A percentile compares a stretch with the other conserved stretches of the same genome.
Conservation (phyloP, 2,113 vertebrate species). For the Scomber japonicus region DNA sequence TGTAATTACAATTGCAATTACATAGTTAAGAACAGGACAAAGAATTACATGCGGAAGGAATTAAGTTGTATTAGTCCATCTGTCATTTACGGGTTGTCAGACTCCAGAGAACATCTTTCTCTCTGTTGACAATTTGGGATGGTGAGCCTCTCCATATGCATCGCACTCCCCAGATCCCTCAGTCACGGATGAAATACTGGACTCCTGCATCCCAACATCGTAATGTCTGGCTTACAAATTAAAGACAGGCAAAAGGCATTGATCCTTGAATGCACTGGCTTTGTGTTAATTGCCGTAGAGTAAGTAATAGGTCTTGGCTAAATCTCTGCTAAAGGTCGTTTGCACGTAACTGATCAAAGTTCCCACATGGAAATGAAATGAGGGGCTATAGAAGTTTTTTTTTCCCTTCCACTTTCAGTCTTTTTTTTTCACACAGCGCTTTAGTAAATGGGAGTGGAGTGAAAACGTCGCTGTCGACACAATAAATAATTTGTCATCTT, state of each 20-base stretch:
- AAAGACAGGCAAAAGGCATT: slow-evolving; percentile 66
- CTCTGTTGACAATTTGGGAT: slow-evolving; percentile 60
- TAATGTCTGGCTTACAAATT: slow-evolving; percentile 55
- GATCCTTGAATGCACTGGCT: slow-evolving; percentile 57
- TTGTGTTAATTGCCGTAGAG: slow-evolving; percentile 59
- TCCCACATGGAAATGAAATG: slow-evolving; percentile 16
- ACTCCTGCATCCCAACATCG: slow-evolving; percentile 44
- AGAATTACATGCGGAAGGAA: slow-evolving; percentile 67
- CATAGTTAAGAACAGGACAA: slow-evolving; percentile 54
- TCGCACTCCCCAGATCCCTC: slow-evolving; percentile 47
- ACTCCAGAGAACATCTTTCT: slow-evolving; percentile 60
- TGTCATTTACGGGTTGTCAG: slow-evolving; percentile 63
- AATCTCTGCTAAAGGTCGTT: slow-evolving; percentile 51
- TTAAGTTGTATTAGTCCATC: slow-evolving; percentile 78
- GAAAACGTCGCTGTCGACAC: slow-evolving; percentile 52
- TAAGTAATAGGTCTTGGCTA: slow-evolving; percentile 54
- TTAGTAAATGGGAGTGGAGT: slow-evolving; percentile 24
- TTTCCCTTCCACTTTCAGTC: background rate
- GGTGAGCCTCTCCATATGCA: slow-evolving; percentile 71
- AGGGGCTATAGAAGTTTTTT: slow-evolving; percentile 10
- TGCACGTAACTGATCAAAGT: slow-evolving; percentile 48
- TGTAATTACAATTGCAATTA: slow-evolving; percentile 41
- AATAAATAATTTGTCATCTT: slow-evolving; percentile 66
- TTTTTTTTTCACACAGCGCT: slow-evolving; percentile 1
- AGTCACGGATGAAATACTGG: slow-evolving; percentile 49